Percentiles rank a stretch among this genome's conserved stretches.
These are phyloP conservation scores for Sinelater perroti DNA, from an alignment of 2,888 invertebrate genomes.

Conservation along the genomic window DNA sequence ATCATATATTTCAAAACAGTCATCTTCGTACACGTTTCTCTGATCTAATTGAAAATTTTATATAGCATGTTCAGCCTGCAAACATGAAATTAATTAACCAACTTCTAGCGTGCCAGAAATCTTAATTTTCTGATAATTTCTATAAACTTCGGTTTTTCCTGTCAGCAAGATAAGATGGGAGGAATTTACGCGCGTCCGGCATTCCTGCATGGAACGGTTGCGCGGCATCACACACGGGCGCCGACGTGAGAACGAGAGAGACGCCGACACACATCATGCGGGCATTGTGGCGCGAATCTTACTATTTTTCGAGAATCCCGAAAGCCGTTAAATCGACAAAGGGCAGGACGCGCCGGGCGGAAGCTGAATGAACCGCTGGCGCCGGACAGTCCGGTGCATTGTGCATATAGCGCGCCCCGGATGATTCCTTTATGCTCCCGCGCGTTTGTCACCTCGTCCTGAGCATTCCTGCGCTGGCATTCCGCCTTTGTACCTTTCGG, in stretches of 20 bases:
- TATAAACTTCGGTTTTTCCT: too few relatives aligned
- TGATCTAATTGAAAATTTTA: too few relatives aligned
- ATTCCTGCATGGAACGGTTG: slow-evolving; percentile 5
- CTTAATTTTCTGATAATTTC: too few relatives aligned
- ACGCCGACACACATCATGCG: slow-evolving; percentile 10
- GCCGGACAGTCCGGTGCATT: slow-evolving; percentile 45
- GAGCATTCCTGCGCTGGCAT: slow-evolving; percentile 37
- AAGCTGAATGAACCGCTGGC: slow-evolving; percentile 45
- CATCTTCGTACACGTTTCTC: too few relatives aligned
- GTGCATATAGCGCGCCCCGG: slow-evolving; percentile 40
- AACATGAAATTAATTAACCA: too few relatives aligned
- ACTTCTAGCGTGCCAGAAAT: too few relatives aligned
- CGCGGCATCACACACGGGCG: background rate
- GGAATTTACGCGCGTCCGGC: slow-evolving; percentile 12
- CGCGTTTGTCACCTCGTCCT: slow-evolving; percentile 43
- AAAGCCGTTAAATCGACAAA: slow-evolving; percentile 41
- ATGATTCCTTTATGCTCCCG: slow-evolving; percentile 42
- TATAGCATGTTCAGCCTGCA: too few relatives aligned
- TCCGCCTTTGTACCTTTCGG: slow-evolving; percentile 38
- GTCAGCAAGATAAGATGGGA: too few relatives aligned
- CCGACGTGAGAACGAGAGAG: slow-evolving; percentile 6
- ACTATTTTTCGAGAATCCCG: slow-evolving; percentile 38
- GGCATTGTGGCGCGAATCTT: slow-evolving; percentile 33
- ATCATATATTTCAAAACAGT: too few relatives aligned
- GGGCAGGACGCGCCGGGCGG: slow-evolving; percentile 41